Base-by-base conservation (phyloP, 1,140 invertebrate genomes). In the Sycophila sp. region DNA sequence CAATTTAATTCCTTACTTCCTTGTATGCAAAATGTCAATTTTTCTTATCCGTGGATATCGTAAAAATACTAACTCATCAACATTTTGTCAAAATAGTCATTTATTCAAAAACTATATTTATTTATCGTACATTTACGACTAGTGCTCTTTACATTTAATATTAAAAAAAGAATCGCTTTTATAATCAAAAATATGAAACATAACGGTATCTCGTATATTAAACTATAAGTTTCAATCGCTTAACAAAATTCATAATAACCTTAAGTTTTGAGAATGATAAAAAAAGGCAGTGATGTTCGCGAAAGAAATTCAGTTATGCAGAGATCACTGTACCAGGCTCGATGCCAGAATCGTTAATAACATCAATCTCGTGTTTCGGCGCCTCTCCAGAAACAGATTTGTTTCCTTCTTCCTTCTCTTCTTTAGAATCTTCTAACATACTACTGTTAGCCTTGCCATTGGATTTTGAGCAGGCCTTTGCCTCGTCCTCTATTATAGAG, bases 81-180 rank as follows among this genome's bases (percentile, higher is more conserved):
- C 19, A 66, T n/a, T 71, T 49, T 65, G 65, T 70, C 62, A 65
- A 73, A 65, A 74, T 74, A 55, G 64, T 66, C 56, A 71, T 72
- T 67, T 72, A 72, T 72, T 72, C 56, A 72, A 67, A 72, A 62
- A 67, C 55, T 66, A 72, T 71, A 71, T 67, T 70, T 59, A 60
- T 47, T 66, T 47, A 71, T 71, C 58, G 70, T 72, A 67, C 38
- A 71, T 22, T 67, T 67, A 72, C 63, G 70, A 72, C 64, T 67
- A 72, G 64, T 59, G 42, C 11, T 17, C 36, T 24, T 40, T 30
- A 62, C 55, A n/a, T 53, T 49, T 67, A 67, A 26, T 55, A 59
- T 67, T 62, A 59, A 55, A 66, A 59, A 72, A 64, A 58, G 28
- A 63, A 34, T 59, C 15, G 30, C 40, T 66, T 65, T 72, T 55